phyloP scores from a whole-genome alignment of 2,113 vertebrate species.

The Monarcha castaneiventris region DNA sequence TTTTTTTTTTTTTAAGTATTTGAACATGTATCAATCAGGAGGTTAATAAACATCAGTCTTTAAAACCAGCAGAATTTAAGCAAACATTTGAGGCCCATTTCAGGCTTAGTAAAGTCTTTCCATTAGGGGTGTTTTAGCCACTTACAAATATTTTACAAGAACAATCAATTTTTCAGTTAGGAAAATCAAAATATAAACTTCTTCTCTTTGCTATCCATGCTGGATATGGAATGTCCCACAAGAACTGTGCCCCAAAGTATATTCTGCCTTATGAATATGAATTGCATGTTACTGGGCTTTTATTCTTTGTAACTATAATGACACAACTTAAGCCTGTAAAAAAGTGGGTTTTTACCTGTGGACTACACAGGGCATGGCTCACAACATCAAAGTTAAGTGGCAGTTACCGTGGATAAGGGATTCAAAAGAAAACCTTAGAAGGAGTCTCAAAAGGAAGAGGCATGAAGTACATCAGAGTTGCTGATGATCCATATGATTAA shows the following conservation, averaged over 20 bases:
- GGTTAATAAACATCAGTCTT: neutral
- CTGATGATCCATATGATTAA: neutral
- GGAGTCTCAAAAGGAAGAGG: neutral
- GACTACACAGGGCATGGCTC: neutral
- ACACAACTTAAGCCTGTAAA: neutral
- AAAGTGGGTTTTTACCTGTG: fast-evolving
- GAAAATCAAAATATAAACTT: neutral
- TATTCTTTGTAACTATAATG: neutral
- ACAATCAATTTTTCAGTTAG: neutral
- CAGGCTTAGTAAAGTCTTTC: neutral
- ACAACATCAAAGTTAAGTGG: neutral
- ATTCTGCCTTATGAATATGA: neutral
- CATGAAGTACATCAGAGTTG: neutral
- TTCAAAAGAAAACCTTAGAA: neutral
- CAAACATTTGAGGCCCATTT: neutral
- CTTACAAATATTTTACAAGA: neutral
- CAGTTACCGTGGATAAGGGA: neutral
- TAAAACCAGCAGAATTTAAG: neutral
- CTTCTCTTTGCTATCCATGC: neutral
- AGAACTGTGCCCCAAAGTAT: neutral
- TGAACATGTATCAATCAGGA: neutral
- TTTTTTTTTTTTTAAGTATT: neutral
- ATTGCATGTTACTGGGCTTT: neutral
- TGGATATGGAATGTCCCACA: neutral
- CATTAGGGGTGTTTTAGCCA: neutral